A percentile compares a stretch with the other conserved stretches of the same genome.
Evolutionary conservation across 2,888 invertebrate genomes (phyloP).

Genomic region (Ectobius pallidus): DNA sequence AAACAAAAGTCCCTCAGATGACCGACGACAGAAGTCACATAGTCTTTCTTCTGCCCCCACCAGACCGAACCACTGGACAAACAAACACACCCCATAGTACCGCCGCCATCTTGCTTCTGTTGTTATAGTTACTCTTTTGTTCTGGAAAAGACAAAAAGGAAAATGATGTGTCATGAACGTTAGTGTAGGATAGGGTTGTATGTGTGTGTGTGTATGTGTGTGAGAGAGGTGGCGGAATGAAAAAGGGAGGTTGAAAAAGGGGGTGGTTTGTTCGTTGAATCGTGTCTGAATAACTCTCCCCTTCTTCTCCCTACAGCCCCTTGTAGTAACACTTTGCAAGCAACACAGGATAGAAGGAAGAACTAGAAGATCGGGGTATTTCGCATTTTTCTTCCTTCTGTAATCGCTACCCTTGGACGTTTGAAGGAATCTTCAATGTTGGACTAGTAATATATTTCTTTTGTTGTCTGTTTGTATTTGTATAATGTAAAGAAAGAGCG

Average conservation of each 20-base stretch:
- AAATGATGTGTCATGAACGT: slow-evolving; percentile 39
- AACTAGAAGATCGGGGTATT: neutral
- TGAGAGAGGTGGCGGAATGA: slow-evolving; percentile 18
- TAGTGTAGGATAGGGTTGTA: slow-evolving; percentile 18
- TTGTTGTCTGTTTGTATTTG: neutral
- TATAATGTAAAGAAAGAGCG: neutral
- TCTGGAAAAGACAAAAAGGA: slow-evolving; percentile 35
- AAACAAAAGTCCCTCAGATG: slow-evolving; percentile 22
- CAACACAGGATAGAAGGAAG: neutral
- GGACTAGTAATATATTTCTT: neutral
- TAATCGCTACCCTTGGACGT: slow-evolving; percentile 11
- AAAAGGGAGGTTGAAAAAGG: neutral
- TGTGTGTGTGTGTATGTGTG: too few species aligned
- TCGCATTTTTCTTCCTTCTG: slow-evolving; percentile 9
- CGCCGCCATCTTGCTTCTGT: slow-evolving; percentile 22
- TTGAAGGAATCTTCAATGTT: slow-evolving; percentile 12
- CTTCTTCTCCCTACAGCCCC: neutral
- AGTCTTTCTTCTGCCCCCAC: neutral
- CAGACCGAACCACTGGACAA: slow-evolving; percentile 24
- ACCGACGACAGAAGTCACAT: slow-evolving; percentile 3
- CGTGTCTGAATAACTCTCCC: slow-evolving; percentile 22
- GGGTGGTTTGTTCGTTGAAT: slow-evolving; percentile 9
- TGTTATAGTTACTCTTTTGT: slow-evolving; percentile 39
- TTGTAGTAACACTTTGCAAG: slow-evolving; percentile 26
- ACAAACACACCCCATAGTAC: slow-evolving; percentile 31